Conservation (phyloP, 2,113 vertebrate genomes). For the Calypte anna region DNA sequence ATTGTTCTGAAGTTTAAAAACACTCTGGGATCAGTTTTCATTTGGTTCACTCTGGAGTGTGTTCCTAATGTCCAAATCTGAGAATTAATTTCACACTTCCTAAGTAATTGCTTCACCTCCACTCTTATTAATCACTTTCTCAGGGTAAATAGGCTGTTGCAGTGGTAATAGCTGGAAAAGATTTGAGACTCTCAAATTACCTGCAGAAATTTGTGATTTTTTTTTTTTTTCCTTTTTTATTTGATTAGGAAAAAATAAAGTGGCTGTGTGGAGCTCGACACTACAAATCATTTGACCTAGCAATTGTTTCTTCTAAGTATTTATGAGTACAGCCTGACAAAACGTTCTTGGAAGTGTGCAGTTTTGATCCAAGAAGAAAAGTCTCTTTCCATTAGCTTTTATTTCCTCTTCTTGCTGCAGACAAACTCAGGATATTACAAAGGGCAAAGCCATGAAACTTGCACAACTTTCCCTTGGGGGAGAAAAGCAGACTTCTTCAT, state of each 20-base stretch:
- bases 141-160: neutral
- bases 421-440: constrained; percentile 2
- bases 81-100: neutral
- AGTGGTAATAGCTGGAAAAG: neutral
- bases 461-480: neutral
- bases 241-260: neutral
- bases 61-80: neutral
- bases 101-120: neutral
- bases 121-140: neutral
- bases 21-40: neutral
- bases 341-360: neutral
- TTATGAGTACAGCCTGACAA: neutral
- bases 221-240: neutral
- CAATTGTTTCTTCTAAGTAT: neutral
- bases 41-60: neutral
- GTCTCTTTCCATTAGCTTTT: constrained; percentile 33
- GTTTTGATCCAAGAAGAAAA: neutral
- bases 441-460: neutral
- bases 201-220: neutral
- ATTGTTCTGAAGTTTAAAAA: neutral
- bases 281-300: neutral
- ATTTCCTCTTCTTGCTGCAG: neutral
- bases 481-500: neutral
- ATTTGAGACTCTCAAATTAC: neutral
- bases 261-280: neutral